Conservation (phyloP, 92 coral and sea anemone genomes). For the Siderastrea siderea region DNA sequence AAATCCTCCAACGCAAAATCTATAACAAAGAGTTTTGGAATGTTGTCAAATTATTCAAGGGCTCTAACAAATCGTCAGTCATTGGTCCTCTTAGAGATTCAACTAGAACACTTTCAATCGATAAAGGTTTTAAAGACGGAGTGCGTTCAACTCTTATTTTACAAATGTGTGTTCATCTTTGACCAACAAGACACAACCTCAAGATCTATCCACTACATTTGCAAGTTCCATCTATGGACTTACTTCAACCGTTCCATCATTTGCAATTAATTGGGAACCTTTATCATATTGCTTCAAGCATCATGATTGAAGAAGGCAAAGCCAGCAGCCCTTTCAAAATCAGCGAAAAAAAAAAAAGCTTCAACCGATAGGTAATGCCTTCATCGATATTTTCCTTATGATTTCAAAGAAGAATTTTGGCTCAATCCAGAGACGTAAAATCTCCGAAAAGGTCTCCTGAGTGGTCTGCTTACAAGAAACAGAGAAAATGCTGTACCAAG, state of each 20-base stretch:
- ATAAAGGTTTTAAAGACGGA: neutral
- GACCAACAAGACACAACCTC: neutral
- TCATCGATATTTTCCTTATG: slow-evolving; percentile 33
- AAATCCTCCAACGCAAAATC: no score
- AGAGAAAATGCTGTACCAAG: slow-evolving; percentile 14
- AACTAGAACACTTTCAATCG: neutral
- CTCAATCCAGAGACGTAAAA: no score
- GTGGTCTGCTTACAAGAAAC: slow-evolving; percentile 28
- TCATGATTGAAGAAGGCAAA: neutral
- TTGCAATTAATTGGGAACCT: neutral
- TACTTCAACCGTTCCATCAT: slow-evolving; percentile 18
- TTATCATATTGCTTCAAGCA: slow-evolving; percentile 21
- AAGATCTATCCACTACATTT: slow-evolving; percentile 20
- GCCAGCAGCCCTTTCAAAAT: neutral
- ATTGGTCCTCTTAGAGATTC: neutral
- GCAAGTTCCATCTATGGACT: slow-evolving; percentile 20
- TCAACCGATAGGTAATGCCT: slow-evolving; percentile 18
- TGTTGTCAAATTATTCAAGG: neutral
- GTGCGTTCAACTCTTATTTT: slow-evolving; percentile 2
- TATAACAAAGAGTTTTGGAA: neutral
- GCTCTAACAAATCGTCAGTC: neutral
- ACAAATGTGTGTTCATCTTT: slow-evolving; percentile 24
- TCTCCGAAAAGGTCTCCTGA: neutral
- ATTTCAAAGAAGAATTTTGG: slow-evolving; percentile 35
- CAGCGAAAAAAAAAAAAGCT: neutral